Base-by-base conservation (phyloP, 2,113 vertebrate genomes). In the Uria lomvia region DNA sequence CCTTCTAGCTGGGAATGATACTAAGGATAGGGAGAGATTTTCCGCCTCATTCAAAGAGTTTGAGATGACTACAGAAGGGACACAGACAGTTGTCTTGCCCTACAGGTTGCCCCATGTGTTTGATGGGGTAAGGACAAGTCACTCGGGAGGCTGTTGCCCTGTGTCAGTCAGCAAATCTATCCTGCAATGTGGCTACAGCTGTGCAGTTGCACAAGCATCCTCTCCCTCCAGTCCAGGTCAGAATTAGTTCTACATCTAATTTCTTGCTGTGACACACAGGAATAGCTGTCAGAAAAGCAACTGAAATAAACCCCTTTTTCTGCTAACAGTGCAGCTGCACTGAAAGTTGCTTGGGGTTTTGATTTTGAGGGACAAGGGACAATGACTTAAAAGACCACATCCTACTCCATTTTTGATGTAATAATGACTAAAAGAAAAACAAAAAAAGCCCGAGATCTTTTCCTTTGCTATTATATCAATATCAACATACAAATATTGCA, bases 31-130 rank as follows among this genome's bases (percentile, higher is more conserved):
- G 47, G 9, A 6, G 13, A 36, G 3, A 43, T 40, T 43, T 88
- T 50, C 8, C 9, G 74, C 45, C 79, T 50, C 16, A n/a, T 58
- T 79, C n/a, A 58, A 34, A 52, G 36, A 60, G n/a, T 23, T 47
- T 43, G 21, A 84, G 32, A 67, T 47, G 17, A 42, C 53, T 62
- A 7, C 27, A 43, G 47, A 92, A 91, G 5, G 20, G 16, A 75
- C 23, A 2, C 36, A 60, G 18, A 73, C 6, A 55, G 17, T n/a
- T n/a, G 14, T 70, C 45, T 21, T 66, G 17, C 12, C 50, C 21
- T 63, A 20, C 23, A 72, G 12, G 49, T 19, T 2, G 3, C 12
- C 11, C 24, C 45, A 43, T 4, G 16, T 0, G 0, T 74, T 50
- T 53, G 21, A 87, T 9, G 11, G 21, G 45, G 15, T 36, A 58